phyloP scores from a whole-genome alignment of 2,113 vertebrate species.

The Ascaphus truei region DNA sequence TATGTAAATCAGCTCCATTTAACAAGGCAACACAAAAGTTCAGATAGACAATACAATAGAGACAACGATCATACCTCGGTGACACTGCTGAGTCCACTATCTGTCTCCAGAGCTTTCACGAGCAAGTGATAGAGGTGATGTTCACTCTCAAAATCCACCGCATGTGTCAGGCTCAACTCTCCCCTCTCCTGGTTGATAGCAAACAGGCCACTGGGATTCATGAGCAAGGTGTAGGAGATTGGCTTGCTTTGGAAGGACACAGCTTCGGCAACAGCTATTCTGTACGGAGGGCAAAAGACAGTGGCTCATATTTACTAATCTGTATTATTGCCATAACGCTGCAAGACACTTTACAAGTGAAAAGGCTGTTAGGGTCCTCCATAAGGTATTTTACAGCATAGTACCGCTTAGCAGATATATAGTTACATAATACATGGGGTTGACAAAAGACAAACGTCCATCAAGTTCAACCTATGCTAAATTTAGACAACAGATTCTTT shows the following conservation, averaged over 20 bases:
- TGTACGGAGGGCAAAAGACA: conserved; percentile 43
- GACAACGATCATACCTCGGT: conserved; percentile 66
- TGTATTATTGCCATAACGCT: no score
- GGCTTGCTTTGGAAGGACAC: conserved; percentile 78
- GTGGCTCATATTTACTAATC: neutral
- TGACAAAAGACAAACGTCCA: no score
- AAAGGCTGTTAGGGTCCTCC: neutral
- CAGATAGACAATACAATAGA: neutral
- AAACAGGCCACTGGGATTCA: conserved; percentile 78
- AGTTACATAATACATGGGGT: no score
- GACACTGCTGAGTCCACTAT: conserved; percentile 71
- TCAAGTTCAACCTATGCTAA: no score
- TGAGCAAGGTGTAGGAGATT: conserved; percentile 71
- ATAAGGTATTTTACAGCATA: neutral
- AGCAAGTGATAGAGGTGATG: conserved; percentile 75
- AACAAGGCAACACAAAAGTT: no score
- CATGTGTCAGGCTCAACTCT: conserved; percentile 67
- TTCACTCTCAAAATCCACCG: conserved; percentile 74
- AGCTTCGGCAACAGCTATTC: conserved; percentile 72
- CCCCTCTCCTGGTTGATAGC: conserved; percentile 72
- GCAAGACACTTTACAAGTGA: no score
- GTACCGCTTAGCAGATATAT: no score
- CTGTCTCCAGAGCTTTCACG: conserved; percentile 69
- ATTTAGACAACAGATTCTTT: no score
- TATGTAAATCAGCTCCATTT: no score